Percentiles rank a stretch among this genome's conserved stretches.
These are phyloP conservation scores for Ctenicera cuprea DNA, from an alignment of 2,888 invertebrate species.

Conservation along the genomic window DNA sequence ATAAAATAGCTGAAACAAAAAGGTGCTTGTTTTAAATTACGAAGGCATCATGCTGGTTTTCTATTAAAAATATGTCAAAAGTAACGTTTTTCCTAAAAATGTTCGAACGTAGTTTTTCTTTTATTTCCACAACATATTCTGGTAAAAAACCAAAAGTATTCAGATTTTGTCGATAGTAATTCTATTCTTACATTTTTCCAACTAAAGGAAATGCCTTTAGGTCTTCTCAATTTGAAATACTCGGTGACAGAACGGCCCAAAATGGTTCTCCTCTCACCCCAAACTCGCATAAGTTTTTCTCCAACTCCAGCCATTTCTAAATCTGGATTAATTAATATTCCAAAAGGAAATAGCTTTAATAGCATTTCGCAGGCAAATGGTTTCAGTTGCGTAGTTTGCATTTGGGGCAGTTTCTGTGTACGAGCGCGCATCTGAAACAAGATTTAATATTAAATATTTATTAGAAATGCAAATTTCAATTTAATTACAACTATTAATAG, in stretches of 20 bases:
- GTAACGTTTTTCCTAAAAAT: too few relatives aligned
- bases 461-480: too few relatives aligned
- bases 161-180: background rate
- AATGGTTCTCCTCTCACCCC: conserved; percentile 75
- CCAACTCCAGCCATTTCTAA: conserved; percentile 88
- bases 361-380: conserved; percentile 83
- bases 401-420: conserved; percentile 64
- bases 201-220: conserved; percentile 86
- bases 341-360: conserved; percentile 91
- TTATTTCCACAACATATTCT: too few relatives aligned
- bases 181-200: conserved; percentile 84
- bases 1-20: conserved; percentile 78
- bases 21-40: conserved; percentile 2
- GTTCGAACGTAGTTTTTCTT: too few relatives aligned
- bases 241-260: conserved; percentile 81
- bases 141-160: too few relatives aligned
- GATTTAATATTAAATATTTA: too few relatives aligned
- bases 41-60: too few relatives aligned
- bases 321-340: conserved; percentile 84
- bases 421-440: conserved; percentile 37
- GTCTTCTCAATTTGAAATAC: conserved; percentile 85
- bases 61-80: too few relatives aligned
- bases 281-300: conserved; percentile 83
- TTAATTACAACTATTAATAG: too few relatives aligned
- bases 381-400: conserved; percentile 71